Conservation (phyloP, 2,888 invertebrate genomes). For the Cantharis lateralis region DNA sequence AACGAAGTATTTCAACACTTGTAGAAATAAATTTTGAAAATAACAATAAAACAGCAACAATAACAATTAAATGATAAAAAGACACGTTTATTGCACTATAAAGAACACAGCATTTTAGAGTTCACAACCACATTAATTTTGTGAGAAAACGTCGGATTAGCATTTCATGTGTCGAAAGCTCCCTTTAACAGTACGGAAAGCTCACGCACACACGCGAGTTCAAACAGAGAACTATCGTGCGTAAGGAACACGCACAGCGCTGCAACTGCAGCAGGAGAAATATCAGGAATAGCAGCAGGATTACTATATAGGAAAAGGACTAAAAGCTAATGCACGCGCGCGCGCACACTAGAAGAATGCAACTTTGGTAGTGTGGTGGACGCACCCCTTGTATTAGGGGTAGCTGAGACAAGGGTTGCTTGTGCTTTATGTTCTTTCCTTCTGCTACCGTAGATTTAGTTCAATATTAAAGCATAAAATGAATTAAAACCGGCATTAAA, state of each 20-base stretch:
- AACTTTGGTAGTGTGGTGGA: slow-evolving; percentile 33
- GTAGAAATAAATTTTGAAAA: background rate
- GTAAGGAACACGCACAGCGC: slow-evolving; percentile 46
- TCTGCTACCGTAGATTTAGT: slow-evolving; percentile 30
- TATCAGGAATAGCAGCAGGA: slow-evolving; percentile 36
- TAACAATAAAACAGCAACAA: slow-evolving; percentile 15
- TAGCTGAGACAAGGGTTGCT: slow-evolving; percentile 31
- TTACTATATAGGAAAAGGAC: slow-evolving; percentile 32
- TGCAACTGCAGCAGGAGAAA: slow-evolving; percentile 50
- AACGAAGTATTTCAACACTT: background rate
- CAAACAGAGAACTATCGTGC: slow-evolving; percentile 36
- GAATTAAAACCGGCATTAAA: slow-evolving; percentile 30
- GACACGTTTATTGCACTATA: slow-evolving; percentile 24
- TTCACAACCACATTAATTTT: slow-evolving; percentile 18
- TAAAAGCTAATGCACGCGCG: slow-evolving; percentile 53
- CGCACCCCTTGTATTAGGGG: slow-evolving; percentile 34
- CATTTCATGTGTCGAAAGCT: slow-evolving; percentile 25
- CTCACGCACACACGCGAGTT: slow-evolving; percentile 32
- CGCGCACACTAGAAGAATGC: slow-evolving; percentile 47
- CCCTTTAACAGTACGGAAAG: slow-evolving; percentile 16
- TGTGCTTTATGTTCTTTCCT: slow-evolving; percentile 33
- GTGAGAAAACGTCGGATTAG: background rate
- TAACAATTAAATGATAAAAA: slow-evolving; percentile 5
- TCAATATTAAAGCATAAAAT: slow-evolving; percentile 29
- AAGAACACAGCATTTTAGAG: slow-evolving; percentile 23